Percentiles rank a stretch among this genome's conserved stretches.
Evolutionary conservation across 2,113 vertebrate genomes (phyloP).

Genomic region (Cheilinus undulatus): DNA sequence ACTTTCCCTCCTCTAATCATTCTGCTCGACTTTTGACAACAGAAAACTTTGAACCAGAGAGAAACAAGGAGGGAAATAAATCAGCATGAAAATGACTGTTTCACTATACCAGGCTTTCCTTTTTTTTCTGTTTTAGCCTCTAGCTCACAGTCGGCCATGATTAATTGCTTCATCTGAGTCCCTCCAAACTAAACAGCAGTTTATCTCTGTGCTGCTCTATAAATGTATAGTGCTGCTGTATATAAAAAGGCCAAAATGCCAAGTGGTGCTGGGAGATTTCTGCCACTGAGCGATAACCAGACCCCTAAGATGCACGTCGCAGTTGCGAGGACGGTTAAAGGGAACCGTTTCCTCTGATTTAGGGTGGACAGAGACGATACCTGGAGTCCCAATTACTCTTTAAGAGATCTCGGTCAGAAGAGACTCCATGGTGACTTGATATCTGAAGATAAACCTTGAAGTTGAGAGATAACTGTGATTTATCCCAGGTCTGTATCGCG

Average conservation of each 20-base stretch:
- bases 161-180: slow-evolving; percentile 57
- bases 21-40: slow-evolving; percentile 15
- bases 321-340: not conserved
- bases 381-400: not conserved
- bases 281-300: slow-evolving; percentile 7
- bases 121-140: slow-evolving; percentile 4
- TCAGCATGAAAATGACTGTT: slow-evolving; percentile 45
- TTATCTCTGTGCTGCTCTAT: slow-evolving; percentile 31
- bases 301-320: slow-evolving; percentile 2
- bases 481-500: no score
- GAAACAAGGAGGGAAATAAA: slow-evolving; percentile 1
- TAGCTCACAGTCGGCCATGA: slow-evolving; percentile 40
- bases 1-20: not conserved
- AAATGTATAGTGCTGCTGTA: slow-evolving; percentile 15
- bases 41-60: slow-evolving; percentile 8
- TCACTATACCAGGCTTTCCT: not conserved
- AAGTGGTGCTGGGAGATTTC: slow-evolving; percentile 16
- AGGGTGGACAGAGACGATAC: not conserved
- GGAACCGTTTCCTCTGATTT: not conserved
- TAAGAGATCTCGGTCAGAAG: no score
- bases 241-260: slow-evolving; percentile 6
- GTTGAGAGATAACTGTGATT: no score
- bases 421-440: no score
- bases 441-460: no score
- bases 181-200: slow-evolving; percentile 26